Evolutionary conservation across 2,113 vertebrate genomes (phyloP).

Genomic region (Trematocara nigrifrons): DNA sequence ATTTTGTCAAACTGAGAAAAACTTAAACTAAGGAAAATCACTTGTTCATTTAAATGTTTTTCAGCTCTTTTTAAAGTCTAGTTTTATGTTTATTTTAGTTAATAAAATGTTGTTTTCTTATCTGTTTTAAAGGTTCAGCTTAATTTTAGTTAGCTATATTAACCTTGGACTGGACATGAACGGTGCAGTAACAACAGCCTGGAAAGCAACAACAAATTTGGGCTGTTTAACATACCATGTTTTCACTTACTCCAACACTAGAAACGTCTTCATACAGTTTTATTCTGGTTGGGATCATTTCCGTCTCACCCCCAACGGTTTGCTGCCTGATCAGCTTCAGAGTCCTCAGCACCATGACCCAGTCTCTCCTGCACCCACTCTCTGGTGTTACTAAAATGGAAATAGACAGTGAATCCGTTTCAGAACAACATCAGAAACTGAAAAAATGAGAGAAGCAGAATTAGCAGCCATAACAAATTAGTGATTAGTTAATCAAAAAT

Average conservation of each 20-base stretch:
- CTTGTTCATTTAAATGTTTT: no score
- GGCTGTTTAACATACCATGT: neutral
- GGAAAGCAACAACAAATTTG: neutral
- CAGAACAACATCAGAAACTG: neutral
- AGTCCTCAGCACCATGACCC: neutral
- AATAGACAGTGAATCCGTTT: neutral
- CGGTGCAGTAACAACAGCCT: no score
- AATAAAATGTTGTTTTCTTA: neutral
- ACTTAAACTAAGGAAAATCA: no score
- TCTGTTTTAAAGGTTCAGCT: neutral
- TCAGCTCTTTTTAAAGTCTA: neutral
- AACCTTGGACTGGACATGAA: no score
- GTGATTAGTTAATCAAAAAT: neutral
- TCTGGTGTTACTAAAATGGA: neutral
- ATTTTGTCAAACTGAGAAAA: no score
- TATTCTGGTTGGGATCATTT: slow-evolving; percentile 12
- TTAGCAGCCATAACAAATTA: neutral
- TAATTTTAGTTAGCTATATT: neutral
- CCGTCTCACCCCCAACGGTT: slow-evolving; percentile 12
- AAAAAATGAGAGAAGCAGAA: neutral
- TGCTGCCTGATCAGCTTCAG: neutral
- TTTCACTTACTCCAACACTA: neutral
- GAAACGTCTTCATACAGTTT: neutral
- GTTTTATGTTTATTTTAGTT: neutral
- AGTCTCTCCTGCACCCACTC: neutral